These are phyloP conservation scores for Calosoma granatense DNA, from an alignment of 1,140 invertebrate genomes.

Conservation along the genomic window DNA sequence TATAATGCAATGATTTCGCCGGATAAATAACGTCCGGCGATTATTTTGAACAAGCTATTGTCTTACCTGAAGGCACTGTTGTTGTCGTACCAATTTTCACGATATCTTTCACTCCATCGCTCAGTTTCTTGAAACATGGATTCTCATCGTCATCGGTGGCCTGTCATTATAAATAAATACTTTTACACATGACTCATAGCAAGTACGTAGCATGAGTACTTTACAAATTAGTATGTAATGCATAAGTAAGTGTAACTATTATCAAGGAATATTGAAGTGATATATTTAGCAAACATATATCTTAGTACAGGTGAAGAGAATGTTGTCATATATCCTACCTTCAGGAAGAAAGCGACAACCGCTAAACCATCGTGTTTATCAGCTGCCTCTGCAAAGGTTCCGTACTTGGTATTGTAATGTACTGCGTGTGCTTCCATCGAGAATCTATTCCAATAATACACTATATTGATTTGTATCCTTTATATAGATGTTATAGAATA, in stretches of 20 bases:
- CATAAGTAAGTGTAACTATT: neutral
- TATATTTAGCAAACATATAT: too few species aligned
- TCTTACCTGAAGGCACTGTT: slow-evolving; percentile 29
- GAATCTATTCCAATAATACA: slow-evolving; percentile 35
- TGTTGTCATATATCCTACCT: slow-evolving; percentile 31
- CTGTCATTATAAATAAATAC: slow-evolving; percentile 18
- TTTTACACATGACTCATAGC: slow-evolving; percentile 19
- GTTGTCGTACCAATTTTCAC: slow-evolving; percentile 25
- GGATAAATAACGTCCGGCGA: too few species aligned
- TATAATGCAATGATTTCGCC: too few species aligned
- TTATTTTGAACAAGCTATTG: too few species aligned
- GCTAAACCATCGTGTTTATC: slow-evolving; percentile 65
- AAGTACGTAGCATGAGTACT: neutral
- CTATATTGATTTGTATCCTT: too few species aligned
- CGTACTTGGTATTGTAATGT: slow-evolving; percentile 67
- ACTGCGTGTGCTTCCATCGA: slow-evolving; percentile 70
- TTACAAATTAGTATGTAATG: neutral
- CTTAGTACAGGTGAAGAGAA: neutral
- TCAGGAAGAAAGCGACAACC: slow-evolving; percentile 63
- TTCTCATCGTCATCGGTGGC: slow-evolving; percentile 33
- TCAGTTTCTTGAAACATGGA: slow-evolving; percentile 31
- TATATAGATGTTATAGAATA: too few species aligned
- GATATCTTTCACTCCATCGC: slow-evolving; percentile 30
- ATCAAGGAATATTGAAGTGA: neutral
- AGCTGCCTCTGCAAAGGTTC: slow-evolving; percentile 51